phyloP scores from a whole-genome alignment of 23 tunicate species.

The Ascidia mentula region DNA sequence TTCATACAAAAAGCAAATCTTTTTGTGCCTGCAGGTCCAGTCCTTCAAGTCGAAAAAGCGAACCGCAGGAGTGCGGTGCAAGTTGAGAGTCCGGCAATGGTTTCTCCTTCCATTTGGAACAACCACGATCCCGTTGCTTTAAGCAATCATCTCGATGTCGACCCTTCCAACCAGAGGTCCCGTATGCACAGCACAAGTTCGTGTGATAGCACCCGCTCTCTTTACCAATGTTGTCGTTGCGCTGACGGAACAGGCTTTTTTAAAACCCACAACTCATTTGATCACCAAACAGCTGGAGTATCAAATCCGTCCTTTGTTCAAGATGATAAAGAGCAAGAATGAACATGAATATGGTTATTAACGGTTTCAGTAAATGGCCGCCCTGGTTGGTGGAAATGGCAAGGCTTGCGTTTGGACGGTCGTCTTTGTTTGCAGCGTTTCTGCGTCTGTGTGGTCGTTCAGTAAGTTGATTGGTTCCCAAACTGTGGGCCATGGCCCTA shows the following conservation, averaged over 20 bases:
- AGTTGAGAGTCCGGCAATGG: not conserved
- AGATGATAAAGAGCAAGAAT: too few species aligned
- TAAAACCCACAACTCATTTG: too few species aligned
- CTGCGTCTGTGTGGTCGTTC: too few species aligned
- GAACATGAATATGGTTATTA: too few species aligned
- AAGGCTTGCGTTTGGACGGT: too few species aligned
- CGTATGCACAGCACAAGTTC: constrained; percentile 22
- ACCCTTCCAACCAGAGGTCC: not conserved
- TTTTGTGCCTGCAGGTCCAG: not conserved
- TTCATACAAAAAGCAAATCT: not conserved
- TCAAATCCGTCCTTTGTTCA: too few species aligned
- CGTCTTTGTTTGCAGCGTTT: too few species aligned
- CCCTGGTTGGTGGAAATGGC: too few species aligned
- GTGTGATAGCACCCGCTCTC: constrained; percentile 15
- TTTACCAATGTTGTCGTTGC: not conserved
- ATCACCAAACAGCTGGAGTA: too few species aligned
- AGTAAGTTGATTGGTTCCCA: too few species aligned
- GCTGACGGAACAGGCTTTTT: constrained; percentile 11
- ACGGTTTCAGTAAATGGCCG: too few species aligned
- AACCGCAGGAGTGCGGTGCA: not conserved
- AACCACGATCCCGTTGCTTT: not conserved
- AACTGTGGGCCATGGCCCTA: too few species aligned
- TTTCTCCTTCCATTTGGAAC: not conserved
- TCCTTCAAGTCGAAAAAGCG: not conserved
- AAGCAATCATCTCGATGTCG: not conserved